Percentiles rank a stretch among this genome's conserved stretches.
phyloP scores from a whole-genome alignment of 1,140 invertebrate genomes.

The Aphelenchoides fujianensis region DNA sequence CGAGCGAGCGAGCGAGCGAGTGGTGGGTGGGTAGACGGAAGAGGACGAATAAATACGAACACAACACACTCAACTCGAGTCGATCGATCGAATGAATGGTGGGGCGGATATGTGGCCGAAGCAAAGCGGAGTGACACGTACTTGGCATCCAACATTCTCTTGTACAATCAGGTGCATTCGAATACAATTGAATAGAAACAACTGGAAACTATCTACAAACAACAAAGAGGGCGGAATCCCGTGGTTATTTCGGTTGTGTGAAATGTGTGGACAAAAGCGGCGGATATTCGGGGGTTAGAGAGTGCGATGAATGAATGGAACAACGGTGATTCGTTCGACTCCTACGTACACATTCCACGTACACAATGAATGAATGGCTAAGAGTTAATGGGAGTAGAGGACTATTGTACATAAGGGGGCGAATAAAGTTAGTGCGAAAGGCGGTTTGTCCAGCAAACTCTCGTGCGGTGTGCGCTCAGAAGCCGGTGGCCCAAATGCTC shows the following conservation, averaged over 20 bases:
- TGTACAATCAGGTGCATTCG: no score
- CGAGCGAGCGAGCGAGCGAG: no score
- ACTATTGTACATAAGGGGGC: no score
- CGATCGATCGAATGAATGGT: neutral
- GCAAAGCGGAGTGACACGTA: conserved; percentile 1
- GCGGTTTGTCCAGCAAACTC: conserved; percentile 11
- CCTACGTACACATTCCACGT: no score
- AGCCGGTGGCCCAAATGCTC: neutral
- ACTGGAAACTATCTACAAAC: conserved; percentile 2
- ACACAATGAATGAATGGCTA: conserved; percentile 4
- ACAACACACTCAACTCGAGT: no score
- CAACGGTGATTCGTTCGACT: neutral
- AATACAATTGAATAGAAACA: neutral
- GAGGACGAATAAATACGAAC: no score
- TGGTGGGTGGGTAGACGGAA: no score
- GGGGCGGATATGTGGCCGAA: neutral
- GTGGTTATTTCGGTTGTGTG: neutral
- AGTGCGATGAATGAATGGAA: neutral
- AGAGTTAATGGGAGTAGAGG: neutral
- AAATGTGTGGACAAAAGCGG: neutral
- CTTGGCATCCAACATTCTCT: no score
- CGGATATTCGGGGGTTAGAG: neutral
- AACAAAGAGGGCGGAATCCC: neutral
- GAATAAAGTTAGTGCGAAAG: neutral
- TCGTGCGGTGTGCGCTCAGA: no score